Evolutionary conservation across 35 echinoderm and acorn worm genomes (phyloP).

Genomic region (Eucidaris tribuloides): DNA sequence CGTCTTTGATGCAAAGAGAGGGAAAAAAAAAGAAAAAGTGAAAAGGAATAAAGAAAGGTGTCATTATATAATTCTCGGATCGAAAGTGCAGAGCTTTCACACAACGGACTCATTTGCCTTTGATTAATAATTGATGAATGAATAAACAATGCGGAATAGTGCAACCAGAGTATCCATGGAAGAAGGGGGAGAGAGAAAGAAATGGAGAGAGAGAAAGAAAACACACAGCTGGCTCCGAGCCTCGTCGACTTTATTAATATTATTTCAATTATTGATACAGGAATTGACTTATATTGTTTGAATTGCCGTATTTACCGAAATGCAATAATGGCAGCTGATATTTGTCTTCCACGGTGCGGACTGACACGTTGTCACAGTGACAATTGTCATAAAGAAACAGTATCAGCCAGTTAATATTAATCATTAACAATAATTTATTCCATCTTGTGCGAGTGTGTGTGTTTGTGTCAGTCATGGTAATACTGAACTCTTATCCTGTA

Average conservation of each 20-base stretch:
- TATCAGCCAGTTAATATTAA: no score
- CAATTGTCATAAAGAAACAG: no score
- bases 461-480: no score
- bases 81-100: conserved; percentile 22
- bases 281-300: conserved; percentile 25
- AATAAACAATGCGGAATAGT: conserved; percentile 13
- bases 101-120: conserved; percentile 14
- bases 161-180: not conserved
- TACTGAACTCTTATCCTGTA: no score
- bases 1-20: not conserved
- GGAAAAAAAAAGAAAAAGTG: not conserved
- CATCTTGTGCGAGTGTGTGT: no score
- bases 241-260: conserved; percentile 3
- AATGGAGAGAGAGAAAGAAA: not conserved
- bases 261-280: conserved; percentile 32
- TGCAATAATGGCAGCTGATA: conserved; percentile 22
- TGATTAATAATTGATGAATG: conserved; percentile 35
- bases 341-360: no score
- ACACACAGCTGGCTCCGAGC: not conserved
- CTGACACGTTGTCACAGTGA: no score
- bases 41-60: not conserved
- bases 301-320: conserved; percentile 33
- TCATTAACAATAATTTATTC: no score
- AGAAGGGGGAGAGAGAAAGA: not conserved
- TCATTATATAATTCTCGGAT: not conserved